Evolutionary conservation across 2,888 invertebrate genomes (phyloP).

Genomic region (Hedya salicella): DNA sequence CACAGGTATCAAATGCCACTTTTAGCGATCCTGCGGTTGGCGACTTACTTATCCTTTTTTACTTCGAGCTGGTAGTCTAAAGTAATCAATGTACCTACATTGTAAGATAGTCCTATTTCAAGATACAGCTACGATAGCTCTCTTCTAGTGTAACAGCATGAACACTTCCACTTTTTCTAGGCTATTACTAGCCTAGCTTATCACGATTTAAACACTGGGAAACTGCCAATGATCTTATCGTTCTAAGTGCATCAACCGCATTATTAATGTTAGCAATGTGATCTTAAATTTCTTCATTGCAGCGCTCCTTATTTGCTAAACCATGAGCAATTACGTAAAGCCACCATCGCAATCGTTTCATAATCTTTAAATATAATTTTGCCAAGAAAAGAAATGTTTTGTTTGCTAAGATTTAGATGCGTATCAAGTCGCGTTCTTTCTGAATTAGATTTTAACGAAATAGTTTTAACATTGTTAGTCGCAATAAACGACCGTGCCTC

Average conservation of each 20-base stretch:
- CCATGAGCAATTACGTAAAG: conserved; percentile 36
- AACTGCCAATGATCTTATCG: conserved; percentile 29
- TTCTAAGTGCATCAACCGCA: conserved; percentile 9
- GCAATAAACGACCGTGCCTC: conserved; percentile 41
- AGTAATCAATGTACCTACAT: too few species aligned
- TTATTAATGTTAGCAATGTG: conserved; percentile 21
- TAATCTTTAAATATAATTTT: conserved; percentile 39
- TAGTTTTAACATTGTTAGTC: conserved; percentile 31
- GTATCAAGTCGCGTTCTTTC: conserved; percentile 40
- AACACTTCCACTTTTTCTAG: conserved; percentile 15
- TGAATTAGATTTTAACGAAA: conserved; percentile 46
- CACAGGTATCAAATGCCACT: conserved; percentile 8
- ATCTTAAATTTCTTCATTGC: conserved; percentile 27
- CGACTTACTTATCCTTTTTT: too few species aligned
- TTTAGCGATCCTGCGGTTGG: not conserved
- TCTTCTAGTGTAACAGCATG: not conserved
- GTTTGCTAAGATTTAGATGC: conserved; percentile 44
- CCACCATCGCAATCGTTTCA: conserved; percentile 12
- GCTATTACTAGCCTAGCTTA: conserved; percentile 23
- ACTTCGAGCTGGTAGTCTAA: too few species aligned
- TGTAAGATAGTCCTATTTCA: too few species aligned
- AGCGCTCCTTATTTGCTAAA: conserved; percentile 9
- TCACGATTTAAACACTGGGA: conserved; percentile 20
- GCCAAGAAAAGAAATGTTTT: conserved; percentile 33
- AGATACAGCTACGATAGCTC: too few species aligned